A percentile compares a stretch with the other conserved stretches of the same genome.
Conservation (phyloP, 23 tunicate species). For the Ciona savignyi region DNA sequence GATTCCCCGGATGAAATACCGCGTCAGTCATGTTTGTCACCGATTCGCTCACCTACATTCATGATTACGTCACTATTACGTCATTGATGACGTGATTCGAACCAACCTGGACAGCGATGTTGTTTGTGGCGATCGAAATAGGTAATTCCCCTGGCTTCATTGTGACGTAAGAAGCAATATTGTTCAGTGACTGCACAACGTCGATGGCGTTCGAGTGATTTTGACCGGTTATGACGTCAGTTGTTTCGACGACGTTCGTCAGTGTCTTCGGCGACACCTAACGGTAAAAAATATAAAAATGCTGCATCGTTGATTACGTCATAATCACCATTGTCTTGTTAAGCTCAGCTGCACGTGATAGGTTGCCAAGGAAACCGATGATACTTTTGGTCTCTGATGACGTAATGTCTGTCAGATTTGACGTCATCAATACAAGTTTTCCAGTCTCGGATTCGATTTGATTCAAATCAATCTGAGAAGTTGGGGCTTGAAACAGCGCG, state of each 20-base stretch:
- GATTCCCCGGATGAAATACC: neutral
- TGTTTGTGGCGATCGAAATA: neutral
- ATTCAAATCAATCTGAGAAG: neutral
- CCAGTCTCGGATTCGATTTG: neutral
- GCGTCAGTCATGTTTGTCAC: neutral
- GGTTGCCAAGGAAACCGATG: neutral
- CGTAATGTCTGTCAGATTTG: neutral
- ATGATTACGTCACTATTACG: neutral
- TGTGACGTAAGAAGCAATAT: neutral
- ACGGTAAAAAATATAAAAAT: neutral
- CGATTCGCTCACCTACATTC: neutral
- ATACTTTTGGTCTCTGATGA: neutral
- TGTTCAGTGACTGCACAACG: neutral
- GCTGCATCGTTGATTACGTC: neutral
- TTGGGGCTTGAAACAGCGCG: no score
- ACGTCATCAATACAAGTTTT: neutral
- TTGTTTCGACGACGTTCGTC: neutral
- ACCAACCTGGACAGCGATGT: neutral
- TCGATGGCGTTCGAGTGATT: neutral
- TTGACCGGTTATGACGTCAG: neutral
- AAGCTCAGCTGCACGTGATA: neutral
- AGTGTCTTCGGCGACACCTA: neutral
- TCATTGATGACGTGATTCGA: neutral
- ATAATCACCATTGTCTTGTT: neutral
- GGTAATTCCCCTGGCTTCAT: neutral